Evolutionary conservation across 1,140 invertebrate species (phyloP).

Genomic region (Drosophila suzukii): DNA sequence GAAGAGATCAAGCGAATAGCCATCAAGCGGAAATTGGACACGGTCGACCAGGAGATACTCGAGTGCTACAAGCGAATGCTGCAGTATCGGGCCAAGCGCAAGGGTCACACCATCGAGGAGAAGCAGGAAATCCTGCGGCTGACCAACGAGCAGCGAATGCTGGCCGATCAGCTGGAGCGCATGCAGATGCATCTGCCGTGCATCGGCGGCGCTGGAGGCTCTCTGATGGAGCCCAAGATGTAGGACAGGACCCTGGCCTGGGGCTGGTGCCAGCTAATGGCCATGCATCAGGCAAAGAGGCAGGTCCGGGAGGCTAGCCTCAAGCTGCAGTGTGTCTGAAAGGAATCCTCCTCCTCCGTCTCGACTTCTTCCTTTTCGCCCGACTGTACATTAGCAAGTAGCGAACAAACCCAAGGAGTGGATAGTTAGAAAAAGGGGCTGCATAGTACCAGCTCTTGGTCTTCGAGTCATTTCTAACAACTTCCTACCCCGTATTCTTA

Average conservation of each 20-base stretch:
- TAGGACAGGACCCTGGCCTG: slow-evolving; percentile 77
- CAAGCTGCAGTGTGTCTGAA: slow-evolving; percentile 60
- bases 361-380: slow-evolving; percentile 9
- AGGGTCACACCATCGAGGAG: slow-evolving; percentile 91
- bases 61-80: slow-evolving; percentile 92
- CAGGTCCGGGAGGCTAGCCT: slow-evolving; percentile 45
- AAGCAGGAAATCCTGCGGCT: slow-evolving; percentile 90
- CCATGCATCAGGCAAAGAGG: slow-evolving; percentile 70
- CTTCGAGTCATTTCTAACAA: not conserved
- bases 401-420: not conserved
- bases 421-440: not conserved
- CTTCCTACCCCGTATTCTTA: not conserved
- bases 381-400: slow-evolving; percentile 47
- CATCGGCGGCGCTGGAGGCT: slow-evolving; percentile 8
- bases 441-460: too few relatives aligned
- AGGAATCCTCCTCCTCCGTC: not conserved
- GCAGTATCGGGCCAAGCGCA: slow-evolving; percentile 91
- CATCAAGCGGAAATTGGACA: slow-evolving; percentile 88
- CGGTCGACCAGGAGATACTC: slow-evolving; percentile 90
- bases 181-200: slow-evolving; percentile 55
- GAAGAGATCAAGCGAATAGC: slow-evolving; percentile 89
- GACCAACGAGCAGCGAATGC: slow-evolving; percentile 86
- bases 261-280: slow-evolving; percentile 71
- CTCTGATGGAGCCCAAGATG: slow-evolving; percentile 46
- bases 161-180: slow-evolving; percentile 85